Evolutionary conservation across 2,113 vertebrate genomes (phyloP), one percentile per base, ranked within the genome.

Genomic region (Xerus inauris): DNA sequence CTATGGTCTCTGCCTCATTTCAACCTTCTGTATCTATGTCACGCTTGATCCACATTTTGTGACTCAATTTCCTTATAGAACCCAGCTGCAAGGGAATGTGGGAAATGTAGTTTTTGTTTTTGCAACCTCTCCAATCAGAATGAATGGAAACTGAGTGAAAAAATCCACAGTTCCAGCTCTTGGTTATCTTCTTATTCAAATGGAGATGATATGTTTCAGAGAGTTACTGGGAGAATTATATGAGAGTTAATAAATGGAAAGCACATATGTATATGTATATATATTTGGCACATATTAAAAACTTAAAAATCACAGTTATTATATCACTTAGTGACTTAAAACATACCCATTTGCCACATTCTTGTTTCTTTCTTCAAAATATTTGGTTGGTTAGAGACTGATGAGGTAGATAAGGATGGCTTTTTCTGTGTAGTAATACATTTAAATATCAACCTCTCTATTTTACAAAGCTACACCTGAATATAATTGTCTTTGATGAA

Each of bases 41-140:
- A 80, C 30, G 65, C 12, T 87, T 90, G 45, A 45, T 40, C 6
- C 12, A 35, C 28, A 10, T 91, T 89, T 83, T 51, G 73, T 35
- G 73, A 75, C 32, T 38, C 49, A 82, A 22, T 77, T 86, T 95
- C 16, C 11, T 89, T 42, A 51, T 14, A 47, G 54, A 86, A 73
- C 9, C 54, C 30, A 54, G 62, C 40, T 79, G 75, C 40, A 79
- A 71, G 28, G 73, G 71, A 71, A 87, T 92, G 26, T 94, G 75
- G 80, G 69, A 92, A 77, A 79, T 72, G 14, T 35, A 38, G 40
- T 47, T 94, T 90, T 94, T 54, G 20, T 89, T 82, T 82, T 89
- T 62, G 47, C 47, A 94, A 26, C 24, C 32, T 51, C 49, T 87
- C 45, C 47, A 67, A 12, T 69, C 32, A 85, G n/a, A 91, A 88